Percentiles rank a stretch among this genome's conserved stretches.
Conservation (phyloP, 2,113 vertebrate species). For the Shinisaurus crocodilurus region DNA sequence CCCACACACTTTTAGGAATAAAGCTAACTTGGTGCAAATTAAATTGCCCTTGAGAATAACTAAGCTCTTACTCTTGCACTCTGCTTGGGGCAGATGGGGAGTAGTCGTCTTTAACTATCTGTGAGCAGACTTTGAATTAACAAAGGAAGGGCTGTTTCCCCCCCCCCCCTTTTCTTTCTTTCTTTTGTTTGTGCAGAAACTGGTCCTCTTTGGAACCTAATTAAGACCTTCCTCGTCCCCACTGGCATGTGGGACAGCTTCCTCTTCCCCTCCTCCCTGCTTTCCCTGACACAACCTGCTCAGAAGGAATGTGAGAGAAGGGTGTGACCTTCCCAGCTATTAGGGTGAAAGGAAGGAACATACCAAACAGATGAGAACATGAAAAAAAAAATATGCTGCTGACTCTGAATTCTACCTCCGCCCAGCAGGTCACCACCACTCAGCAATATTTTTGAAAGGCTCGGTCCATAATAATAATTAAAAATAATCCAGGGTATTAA, state of each 20-base stretch:
- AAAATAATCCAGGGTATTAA: slow-evolving; percentile 58
- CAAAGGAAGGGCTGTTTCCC: slow-evolving; percentile 71
- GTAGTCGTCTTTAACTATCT: slow-evolving; percentile 20
- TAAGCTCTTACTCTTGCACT: background rate
- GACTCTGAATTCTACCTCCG: slow-evolving; percentile 69
- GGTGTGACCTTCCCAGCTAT: slow-evolving; percentile 78
- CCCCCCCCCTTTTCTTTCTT: no score
- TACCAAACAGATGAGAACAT: slow-evolving; percentile 75
- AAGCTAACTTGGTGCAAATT: slow-evolving; percentile 29
- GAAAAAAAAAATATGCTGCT: slow-evolving; percentile 42
- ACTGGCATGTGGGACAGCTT: slow-evolving; percentile 64
- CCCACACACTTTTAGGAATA: slow-evolving; percentile 14
- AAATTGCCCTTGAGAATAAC: slow-evolving; percentile 14
- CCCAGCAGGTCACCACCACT: slow-evolving; percentile 71
- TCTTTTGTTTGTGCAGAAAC: slow-evolving; percentile 67
- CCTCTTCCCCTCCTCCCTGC: slow-evolving; percentile 62
- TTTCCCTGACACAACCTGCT: slow-evolving; percentile 78
- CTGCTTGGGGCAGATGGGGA: background rate
- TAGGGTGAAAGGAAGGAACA: slow-evolving; percentile 79
- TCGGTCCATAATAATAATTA: slow-evolving; percentile 59
- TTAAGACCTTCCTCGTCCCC: slow-evolving; percentile 74
- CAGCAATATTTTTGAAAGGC: slow-evolving; percentile 72
- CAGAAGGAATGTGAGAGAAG: slow-evolving; percentile 74
- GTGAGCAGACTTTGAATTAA: background rate
- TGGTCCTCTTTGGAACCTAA: slow-evolving; percentile 61